Conservation (phyloP, 2,888 invertebrate species). For the Trichogramma dendrolimi region DNA sequence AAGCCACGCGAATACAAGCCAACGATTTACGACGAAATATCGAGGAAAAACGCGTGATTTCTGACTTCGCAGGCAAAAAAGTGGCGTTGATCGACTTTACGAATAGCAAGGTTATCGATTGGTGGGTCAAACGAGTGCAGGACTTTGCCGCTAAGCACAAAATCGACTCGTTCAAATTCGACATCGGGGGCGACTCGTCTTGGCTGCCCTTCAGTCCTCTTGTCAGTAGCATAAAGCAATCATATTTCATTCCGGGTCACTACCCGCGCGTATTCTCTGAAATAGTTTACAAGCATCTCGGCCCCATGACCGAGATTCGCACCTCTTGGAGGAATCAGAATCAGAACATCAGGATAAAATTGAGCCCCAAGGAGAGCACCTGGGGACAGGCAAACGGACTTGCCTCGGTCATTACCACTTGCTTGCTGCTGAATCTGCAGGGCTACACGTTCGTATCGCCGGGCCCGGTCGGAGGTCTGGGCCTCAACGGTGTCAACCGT, state of each 20-base stretch:
- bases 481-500: constrained; percentile 54
- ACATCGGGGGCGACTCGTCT: constrained; percentile 69
- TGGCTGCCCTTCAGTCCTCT: constrained; percentile 62
- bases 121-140: constrained; percentile 57
- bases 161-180: constrained; percentile 74
- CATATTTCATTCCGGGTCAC: constrained; percentile 55
- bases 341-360: constrained; percentile 67
- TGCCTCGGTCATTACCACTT: constrained; percentile 66
- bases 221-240: constrained; percentile 56
- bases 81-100: constrained; percentile 70
- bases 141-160: constrained; percentile 60
- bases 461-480: constrained; percentile 74
- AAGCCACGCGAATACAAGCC: neutral
- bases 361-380: constrained; percentile 72
- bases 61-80: constrained; percentile 32
- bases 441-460: constrained; percentile 67
- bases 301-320: constrained; percentile 65
- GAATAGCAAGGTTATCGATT: constrained; percentile 61
- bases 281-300: constrained; percentile 57
- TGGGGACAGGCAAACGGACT: constrained; percentile 70
- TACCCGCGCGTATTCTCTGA: constrained; percentile 59
- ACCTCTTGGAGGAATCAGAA: constrained; percentile 66
- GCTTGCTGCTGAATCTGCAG: constrained; percentile 58
- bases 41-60: neutral
- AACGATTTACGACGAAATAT: neutral